Base-by-base conservation (phyloP, 2,797 vertebrate species). In the Alosa sapidissima region DNA sequence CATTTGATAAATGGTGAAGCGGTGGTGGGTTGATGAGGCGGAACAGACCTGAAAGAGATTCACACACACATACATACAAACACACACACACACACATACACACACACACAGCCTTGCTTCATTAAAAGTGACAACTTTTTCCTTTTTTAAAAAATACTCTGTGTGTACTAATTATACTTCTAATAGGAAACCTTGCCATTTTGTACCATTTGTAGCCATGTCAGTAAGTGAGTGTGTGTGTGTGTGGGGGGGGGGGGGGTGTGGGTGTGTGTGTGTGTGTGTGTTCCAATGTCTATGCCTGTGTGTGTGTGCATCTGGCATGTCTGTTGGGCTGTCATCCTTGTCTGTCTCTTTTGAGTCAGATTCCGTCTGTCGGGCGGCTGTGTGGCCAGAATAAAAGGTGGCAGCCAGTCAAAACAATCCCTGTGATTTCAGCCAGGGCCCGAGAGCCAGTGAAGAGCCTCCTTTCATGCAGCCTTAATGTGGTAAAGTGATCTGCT, bases 331-430 rank as follows among this genome's bases (percentile, higher is more conserved):
- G 47, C 45, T 88, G 84, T 84, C 85, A 83, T 89, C 75, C 19
- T 62, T 21, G 85, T 48, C 55, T 47, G 13, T 62, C 55, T 87
- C 85, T 89, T 91, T 68, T 87, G 85, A 89, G 82, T 72, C 86
- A 91, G 89, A 84, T 88, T 87, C 89, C 88, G 89, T 91, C 91
- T 91, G 92, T 84, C 88, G 92, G 90, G 91, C 89, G 88, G 88
- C 90, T 84, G 88, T 90, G 91, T 85, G 81, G 91, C 91, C 92
- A 94, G 94, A 96, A 95, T 94, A 92, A 93, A 92, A 94, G 93
- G 93, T 95, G 94, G 93, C 94, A 94, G 93, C 92, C 93, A 95
- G 94, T 96, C 95, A 96, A 95, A 96, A 95, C 95, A 96, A 92
- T 92, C 87, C 89, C 91, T 81, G 94, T 93, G 93, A 92, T 91